A percentile compares a stretch with the other conserved stretches of the same genome.
Conservation (phyloP, 1,140 invertebrate species). For the Megalonaias nervosa region DNA sequence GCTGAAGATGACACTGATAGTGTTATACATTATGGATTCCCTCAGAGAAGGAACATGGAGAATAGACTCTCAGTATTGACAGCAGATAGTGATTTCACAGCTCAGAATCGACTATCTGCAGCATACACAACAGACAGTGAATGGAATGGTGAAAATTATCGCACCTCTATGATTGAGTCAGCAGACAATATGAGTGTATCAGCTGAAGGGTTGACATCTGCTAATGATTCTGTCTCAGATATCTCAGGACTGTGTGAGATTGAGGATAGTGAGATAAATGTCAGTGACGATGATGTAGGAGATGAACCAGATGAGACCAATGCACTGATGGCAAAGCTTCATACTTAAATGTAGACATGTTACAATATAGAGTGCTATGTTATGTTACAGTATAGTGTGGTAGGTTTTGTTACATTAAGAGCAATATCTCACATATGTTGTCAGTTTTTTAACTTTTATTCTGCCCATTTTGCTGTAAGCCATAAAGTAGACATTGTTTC, state of each 20-base stretch:
- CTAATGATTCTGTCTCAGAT: slow-evolving; percentile 81
- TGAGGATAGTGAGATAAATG: slow-evolving; percentile 78
- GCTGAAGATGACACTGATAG: slow-evolving; percentile 72
- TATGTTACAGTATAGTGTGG: not conserved
- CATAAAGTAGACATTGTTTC: no score
- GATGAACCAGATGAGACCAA: slow-evolving; percentile 31
- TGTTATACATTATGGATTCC: slow-evolving; percentile 80
- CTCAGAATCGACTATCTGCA: slow-evolving; percentile 43
- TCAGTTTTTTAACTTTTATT: slow-evolving; percentile 2
- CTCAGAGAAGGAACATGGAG: slow-evolving; percentile 55
- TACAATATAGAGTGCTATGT: not conserved
- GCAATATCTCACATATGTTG: not conserved
- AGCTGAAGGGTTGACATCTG: slow-evolving; percentile 77
- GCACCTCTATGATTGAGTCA: slow-evolving; percentile 62
- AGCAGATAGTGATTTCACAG: slow-evolving; percentile 49
- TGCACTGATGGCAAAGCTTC: slow-evolving; percentile 3
- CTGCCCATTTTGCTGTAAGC: no score
- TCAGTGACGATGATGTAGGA: slow-evolving; percentile 57
- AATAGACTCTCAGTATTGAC: slow-evolving; percentile 45
- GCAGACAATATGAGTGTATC: slow-evolving; percentile 82
- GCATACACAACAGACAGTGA: slow-evolving; percentile 53
- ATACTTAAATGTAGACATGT: slow-evolving; percentile 36
- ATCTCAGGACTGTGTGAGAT: slow-evolving; percentile 90
- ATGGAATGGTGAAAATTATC: slow-evolving; percentile 51
- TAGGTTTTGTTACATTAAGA: slow-evolving; percentile 14